Conservation (phyloP, 2,888 invertebrate species). For the Oxystoma pomonae region DNA sequence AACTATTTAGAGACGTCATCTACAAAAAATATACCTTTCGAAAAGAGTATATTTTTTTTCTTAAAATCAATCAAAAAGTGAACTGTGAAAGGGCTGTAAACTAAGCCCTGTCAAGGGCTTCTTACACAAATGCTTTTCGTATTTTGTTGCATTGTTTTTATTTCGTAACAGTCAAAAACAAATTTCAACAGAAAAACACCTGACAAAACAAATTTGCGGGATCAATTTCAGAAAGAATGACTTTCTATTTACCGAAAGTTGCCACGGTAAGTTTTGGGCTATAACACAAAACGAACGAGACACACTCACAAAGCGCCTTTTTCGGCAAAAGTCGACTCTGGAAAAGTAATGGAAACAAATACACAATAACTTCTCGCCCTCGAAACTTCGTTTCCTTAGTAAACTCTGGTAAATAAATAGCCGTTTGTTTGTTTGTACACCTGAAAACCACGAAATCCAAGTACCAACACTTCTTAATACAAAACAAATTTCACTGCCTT, state of each 20-base stretch:
- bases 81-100: too few relatives aligned
- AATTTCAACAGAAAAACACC: background rate
- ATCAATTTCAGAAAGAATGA: background rate
- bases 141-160: too few relatives aligned
- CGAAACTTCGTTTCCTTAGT: background rate
- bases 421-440: background rate
- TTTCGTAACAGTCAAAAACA: too few relatives aligned
- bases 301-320: background rate
- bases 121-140: too few relatives aligned
- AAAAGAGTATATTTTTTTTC: too few relatives aligned
- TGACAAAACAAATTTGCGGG: background rate
- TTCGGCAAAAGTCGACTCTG: background rate
- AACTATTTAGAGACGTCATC: too few relatives aligned
- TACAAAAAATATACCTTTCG: too few relatives aligned
- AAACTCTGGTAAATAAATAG: conserved; percentile 2
- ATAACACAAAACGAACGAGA: background rate
- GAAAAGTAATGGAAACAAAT: background rate
- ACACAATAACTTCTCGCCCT: background rate
- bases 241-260: background rate
- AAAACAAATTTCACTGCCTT: too few relatives aligned
- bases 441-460: background rate
- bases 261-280: background rate
- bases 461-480: background rate
- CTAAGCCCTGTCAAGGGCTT: too few relatives aligned
- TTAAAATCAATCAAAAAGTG: too few relatives aligned